Percentiles rank a stretch among this genome's conserved stretches.
These are phyloP conservation scores for Mesorhabditis spiculigera DNA, from an alignment of 2,888 invertebrate species.

Conservation along the genomic window DNA sequence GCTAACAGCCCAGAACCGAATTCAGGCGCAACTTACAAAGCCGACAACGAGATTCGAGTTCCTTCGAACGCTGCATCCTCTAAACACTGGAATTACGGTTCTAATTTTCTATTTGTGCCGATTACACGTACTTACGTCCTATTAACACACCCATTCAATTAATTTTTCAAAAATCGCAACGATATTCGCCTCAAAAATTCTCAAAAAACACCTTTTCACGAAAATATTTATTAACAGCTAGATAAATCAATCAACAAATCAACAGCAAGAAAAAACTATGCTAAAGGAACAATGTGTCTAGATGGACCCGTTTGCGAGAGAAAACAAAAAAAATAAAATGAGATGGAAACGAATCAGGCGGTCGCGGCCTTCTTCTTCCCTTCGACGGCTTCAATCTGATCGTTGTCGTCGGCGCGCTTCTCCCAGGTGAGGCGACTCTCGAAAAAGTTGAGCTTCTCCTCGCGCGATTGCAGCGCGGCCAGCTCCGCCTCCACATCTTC, in stretches of 20 bases:
- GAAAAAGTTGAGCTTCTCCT: constrained; percentile 40
- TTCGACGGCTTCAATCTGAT: constrained; percentile 38
- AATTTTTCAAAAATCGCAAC: background rate
- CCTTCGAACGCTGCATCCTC: constrained; percentile 10
- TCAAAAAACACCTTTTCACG: too few species aligned
- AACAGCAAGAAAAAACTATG: constrained; percentile 8
- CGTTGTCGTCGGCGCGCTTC: constrained; percentile 34
- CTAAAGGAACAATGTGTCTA: constrained; percentile 11
- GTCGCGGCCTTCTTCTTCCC: constrained; percentile 18
- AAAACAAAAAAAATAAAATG: background rate
- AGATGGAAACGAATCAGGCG: constrained; percentile 12
- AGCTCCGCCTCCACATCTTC: constrained; percentile 31
- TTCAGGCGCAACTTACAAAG: constrained; percentile 7
- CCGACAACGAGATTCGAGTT: constrained; percentile 9
- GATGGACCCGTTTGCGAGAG: background rate
- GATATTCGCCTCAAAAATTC: background rate
- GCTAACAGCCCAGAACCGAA: background rate
- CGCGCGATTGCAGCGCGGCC: constrained; percentile 24
- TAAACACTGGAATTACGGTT: too few species aligned
- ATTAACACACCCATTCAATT: too few species aligned
- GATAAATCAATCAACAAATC: constrained; percentile 9
- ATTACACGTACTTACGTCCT: too few species aligned
- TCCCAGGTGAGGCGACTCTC: constrained; percentile 35
- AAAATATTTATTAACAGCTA: too few species aligned
- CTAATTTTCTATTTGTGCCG: too few species aligned